A percentile compares a stretch with the other conserved stretches of the same genome.
These are phyloP conservation scores for Papilio elwesi DNA, from an alignment of 2,888 invertebrate species.

Conservation along the genomic window DNA sequence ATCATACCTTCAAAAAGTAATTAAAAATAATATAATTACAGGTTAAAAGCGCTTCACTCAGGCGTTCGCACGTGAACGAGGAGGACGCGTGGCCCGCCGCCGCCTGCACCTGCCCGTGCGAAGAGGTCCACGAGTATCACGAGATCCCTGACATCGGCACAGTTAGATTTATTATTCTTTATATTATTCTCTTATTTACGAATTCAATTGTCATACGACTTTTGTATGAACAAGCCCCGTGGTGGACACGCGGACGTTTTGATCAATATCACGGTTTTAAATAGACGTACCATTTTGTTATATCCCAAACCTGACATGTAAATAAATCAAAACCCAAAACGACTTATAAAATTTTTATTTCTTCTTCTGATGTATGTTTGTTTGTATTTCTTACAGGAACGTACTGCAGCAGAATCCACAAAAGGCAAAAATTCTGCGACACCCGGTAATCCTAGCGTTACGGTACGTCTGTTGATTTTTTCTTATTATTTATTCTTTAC, in stretches of 20 bases:
- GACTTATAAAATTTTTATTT: not conserved
- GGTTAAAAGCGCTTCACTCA: conserved; percentile 70
- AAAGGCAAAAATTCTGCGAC: conserved; percentile 52
- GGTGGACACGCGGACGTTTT: too few relatives aligned
- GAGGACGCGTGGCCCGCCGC: conserved; percentile 50
- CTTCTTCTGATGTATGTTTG: not conserved
- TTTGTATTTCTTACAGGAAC: conserved; percentile 55
- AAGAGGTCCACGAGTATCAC: conserved; percentile 75
- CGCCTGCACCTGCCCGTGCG: conserved; percentile 49
- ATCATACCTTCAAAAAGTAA: too few relatives aligned
- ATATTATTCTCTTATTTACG: not conserved
- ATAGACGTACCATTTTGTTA: too few relatives aligned
- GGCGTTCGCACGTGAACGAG: conserved; percentile 62
- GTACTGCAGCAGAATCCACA: conserved; percentile 54
- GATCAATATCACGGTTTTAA: too few relatives aligned
- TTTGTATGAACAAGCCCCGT: too few relatives aligned
- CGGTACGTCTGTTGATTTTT: conserved; percentile 51
- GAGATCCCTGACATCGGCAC: conserved; percentile 76
- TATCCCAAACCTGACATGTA: too few relatives aligned
- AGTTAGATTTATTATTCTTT: conserved; percentile 51
- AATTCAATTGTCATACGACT: too few relatives aligned
- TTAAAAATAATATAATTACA: conserved; percentile 43
- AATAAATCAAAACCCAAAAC: too few relatives aligned
- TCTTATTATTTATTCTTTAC: not conserved
- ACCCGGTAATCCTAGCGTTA: conserved; percentile 61